Conservation (phyloP, 1,140 invertebrate genomes). For the Daktulosphaira vitifoliae region DNA sequence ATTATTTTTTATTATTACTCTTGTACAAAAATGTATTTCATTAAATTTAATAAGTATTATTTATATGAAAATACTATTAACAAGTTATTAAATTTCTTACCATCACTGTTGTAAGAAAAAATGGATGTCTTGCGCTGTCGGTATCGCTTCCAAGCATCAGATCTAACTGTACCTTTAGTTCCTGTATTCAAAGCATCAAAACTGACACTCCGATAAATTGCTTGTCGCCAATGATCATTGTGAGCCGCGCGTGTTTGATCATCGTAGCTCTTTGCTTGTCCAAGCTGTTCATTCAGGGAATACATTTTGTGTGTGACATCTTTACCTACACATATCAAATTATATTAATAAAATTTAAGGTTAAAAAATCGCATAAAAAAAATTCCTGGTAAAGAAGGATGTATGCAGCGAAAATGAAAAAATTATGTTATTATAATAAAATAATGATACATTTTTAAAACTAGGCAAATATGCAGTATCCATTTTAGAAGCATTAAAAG, state of each 20-base stretch:
- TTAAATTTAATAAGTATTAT: too few relatives aligned
- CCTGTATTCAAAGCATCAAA: constrained; percentile 71
- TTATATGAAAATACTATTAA: too few relatives aligned
- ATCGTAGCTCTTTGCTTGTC: constrained; percentile 46
- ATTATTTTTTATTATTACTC: too few relatives aligned
- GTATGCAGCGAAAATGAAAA: too few relatives aligned
- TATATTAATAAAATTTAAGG: too few relatives aligned
- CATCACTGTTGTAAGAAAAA: constrained; percentile 43
- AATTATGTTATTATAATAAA: too few relatives aligned
- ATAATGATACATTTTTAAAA: too few relatives aligned
- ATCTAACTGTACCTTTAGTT: constrained; percentile 59
- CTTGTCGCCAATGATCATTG: constrained; percentile 45
- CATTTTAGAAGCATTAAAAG: too few relatives aligned
- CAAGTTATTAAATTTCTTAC: background rate
- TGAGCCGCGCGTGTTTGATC: constrained; percentile 43
- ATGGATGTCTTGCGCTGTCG: constrained; percentile 43
- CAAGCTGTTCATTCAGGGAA: constrained; percentile 63
- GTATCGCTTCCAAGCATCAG: constrained; percentile 51
- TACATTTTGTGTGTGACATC: constrained; percentile 79
- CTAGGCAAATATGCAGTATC: too few relatives aligned
- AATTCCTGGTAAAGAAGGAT: background rate
- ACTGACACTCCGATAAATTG: constrained; percentile 57
- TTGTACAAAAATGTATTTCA: too few relatives aligned
- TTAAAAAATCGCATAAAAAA: too few relatives aligned
- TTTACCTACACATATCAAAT: constrained; percentile 49